These are phyloP conservation scores for Calcarius lapponicus DNA, from an alignment of 2,797 vertebrate species.

Conservation along the genomic window DNA sequence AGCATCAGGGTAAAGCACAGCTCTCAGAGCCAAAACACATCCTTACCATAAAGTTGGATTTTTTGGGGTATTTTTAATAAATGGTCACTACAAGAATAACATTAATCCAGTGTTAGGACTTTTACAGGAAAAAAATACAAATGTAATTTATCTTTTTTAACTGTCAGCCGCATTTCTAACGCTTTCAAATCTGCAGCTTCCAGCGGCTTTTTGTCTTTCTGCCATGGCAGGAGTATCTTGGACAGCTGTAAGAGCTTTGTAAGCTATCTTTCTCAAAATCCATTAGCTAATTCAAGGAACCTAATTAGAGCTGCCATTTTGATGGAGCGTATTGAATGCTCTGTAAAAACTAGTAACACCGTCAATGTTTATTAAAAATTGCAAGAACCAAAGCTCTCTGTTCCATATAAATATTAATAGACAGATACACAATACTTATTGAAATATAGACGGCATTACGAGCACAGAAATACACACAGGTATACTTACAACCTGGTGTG, in stretches of 20 bases:
- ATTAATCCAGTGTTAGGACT: conserved; percentile 75
- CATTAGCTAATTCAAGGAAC: conserved; percentile 96
- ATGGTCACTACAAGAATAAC: conserved; percentile 72
- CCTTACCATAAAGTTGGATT: conserved; percentile 53
- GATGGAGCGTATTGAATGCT: conserved; percentile 87
- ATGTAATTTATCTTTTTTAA: conserved; percentile 79
- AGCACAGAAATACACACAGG: conserved; percentile 61
- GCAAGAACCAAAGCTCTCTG: conserved; percentile 78
- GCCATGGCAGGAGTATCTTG: conserved; percentile 78
- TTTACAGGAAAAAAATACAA: conserved; percentile 76
- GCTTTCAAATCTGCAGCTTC: conserved; percentile 78
- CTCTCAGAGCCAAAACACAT: conserved; percentile 70
- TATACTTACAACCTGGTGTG: background rate
- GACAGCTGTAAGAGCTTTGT: conserved; percentile 84
- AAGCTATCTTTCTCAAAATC: conserved; percentile 86
- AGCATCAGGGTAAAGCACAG: conserved; percentile 47
- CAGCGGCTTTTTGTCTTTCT: conserved; percentile 81
- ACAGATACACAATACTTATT: conserved; percentile 70
- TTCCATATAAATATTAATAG: conserved; percentile 79
- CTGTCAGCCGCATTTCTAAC: conserved; percentile 80
- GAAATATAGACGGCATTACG: conserved; percentile 55
- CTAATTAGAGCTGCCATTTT: conserved; percentile 96
- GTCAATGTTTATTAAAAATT: conserved; percentile 95
- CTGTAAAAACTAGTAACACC: conserved; percentile 91
- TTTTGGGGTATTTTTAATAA: conserved; percentile 68